Evolutionary conservation across 2,797 vertebrate species (phyloP), one percentile per base, ranked within the genome.

Genomic region (Chelmon rostratus): DNA sequence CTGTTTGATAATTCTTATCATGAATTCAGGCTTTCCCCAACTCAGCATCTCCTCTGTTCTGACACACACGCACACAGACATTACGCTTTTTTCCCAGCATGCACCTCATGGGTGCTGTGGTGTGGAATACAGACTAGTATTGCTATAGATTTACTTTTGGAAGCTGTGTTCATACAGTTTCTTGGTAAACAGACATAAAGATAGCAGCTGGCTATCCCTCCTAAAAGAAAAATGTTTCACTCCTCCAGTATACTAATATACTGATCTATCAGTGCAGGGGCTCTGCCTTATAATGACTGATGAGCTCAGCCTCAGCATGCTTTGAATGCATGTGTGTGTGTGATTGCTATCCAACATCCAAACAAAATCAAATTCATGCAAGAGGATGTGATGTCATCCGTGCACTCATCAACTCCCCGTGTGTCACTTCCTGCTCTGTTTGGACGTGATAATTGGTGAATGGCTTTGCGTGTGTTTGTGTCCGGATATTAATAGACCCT

Each of bases 31-130:
- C 18, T 73, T 86, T 69, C 35, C 61, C 77, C 47, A 78, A 59
- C 82, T 91, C 86, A 92, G 89, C 90, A 89, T 82, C 70, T 88
- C 57, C 42, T 86, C 66, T 81, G 53, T 66, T 78, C 76, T 73
- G 23, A 79, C 50, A 65, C 76, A 65, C 70, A 54, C 12, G 23
- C 70, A 33, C 76, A 53, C 62, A 67, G 65, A 66, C 63, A n/a
- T 46, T 76, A 66, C 40, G 46, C 65, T 78, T 78, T 67, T 54
- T 64, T 63, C 63, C 35, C 58, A 75, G 19, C 47, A 46, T 74
- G 68, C 76, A 86, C 78, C 68, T 75, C 85, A 82, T 61, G 54
- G 52, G 5, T 16, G 35, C 65, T 74, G 59, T 23, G 25, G 62
- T 28, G 75, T 23, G 21, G 91, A 91, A 91, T 91, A 79, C 68